Conservation (phyloP, 2,113 vertebrate genomes). For the Seriola dumerili region DNA sequence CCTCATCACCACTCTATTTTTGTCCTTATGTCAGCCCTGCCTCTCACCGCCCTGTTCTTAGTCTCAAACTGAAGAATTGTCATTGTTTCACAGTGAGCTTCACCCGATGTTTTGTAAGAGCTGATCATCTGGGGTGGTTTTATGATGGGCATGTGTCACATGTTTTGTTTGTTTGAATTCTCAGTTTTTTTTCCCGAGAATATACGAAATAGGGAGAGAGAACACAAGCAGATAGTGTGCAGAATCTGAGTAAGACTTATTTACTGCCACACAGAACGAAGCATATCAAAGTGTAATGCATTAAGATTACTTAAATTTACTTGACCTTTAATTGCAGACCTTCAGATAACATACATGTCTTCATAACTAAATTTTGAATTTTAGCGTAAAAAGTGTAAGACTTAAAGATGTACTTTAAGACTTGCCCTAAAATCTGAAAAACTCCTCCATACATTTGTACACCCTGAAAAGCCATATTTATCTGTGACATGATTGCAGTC, state of each 20-base stretch:
- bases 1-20: slow-evolving; percentile 78
- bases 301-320: slow-evolving; percentile 88
- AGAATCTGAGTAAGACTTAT: slow-evolving; percentile 87
- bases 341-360: background rate
- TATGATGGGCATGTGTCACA: slow-evolving; percentile 24
- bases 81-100: slow-evolving; percentile 89
- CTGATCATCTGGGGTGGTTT: slow-evolving; percentile 22
- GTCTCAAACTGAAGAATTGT: slow-evolving; percentile 82
- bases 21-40: slow-evolving; percentile 47
- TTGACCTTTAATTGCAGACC: slow-evolving; percentile 82
- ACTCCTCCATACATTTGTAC: background rate
- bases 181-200: background rate
- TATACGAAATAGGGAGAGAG: slow-evolving; percentile 10
- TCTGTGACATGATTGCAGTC: background rate
- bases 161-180: slow-evolving; percentile 17
- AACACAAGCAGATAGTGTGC: slow-evolving; percentile 56
- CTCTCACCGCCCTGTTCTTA: slow-evolving; percentile 43
- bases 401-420: background rate
- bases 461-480: slow-evolving; percentile 13
- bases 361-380: background rate
- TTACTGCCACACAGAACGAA: slow-evolving; percentile 81
- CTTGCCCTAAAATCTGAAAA: slow-evolving; percentile 3
- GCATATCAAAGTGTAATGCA: slow-evolving; percentile 81
- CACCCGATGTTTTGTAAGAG: slow-evolving; percentile 47
- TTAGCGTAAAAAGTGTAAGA: background rate